Conservation (phyloP, 2,797 vertebrate genomes). For the Ctenosaura bakeri region DNA sequence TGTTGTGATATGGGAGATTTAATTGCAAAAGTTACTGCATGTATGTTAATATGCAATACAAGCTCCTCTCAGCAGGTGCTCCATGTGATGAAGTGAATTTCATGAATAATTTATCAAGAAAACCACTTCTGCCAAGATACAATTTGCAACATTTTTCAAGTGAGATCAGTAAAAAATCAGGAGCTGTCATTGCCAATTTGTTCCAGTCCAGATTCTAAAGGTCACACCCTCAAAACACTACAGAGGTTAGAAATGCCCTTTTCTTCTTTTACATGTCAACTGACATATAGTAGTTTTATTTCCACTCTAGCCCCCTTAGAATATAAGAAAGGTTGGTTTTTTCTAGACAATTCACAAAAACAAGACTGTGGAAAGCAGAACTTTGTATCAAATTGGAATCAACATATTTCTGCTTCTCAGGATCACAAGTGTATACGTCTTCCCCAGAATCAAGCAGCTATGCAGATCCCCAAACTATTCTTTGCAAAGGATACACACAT, state of each 20-base stretch:
- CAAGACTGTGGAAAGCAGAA: constrained; percentile 22
- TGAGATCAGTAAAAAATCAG: constrained; percentile 72
- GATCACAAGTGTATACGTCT: neutral
- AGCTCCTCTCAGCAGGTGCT: constrained; percentile 75
- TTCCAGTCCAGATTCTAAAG: constrained; percentile 73
- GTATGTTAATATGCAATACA: constrained; percentile 66
- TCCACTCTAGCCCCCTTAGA: constrained; percentile 25
- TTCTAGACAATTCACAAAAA: constrained; percentile 47
- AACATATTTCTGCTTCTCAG: constrained; percentile 15
- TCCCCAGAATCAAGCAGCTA: neutral
- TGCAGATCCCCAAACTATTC: neutral
- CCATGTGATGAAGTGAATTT: constrained; percentile 65
- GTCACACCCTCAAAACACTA: constrained; percentile 70
- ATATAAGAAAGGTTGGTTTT: constrained; percentile 34
- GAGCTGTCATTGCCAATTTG: constrained; percentile 76
- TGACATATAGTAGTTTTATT: constrained; percentile 43
- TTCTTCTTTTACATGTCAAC: constrained; percentile 52
- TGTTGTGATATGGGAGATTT: constrained; percentile 62
- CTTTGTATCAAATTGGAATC: constrained; percentile 3
- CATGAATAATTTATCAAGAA: constrained; percentile 78
- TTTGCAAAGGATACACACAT: neutral
- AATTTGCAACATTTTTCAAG: constrained; percentile 77
- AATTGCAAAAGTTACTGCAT: constrained; percentile 70
- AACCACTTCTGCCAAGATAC: constrained; percentile 72
- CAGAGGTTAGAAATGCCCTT: constrained; percentile 58